These are phyloP conservation scores for Nomada ferruginata DNA, from an alignment of 2,888 invertebrate species.

Conservation along the genomic window DNA sequence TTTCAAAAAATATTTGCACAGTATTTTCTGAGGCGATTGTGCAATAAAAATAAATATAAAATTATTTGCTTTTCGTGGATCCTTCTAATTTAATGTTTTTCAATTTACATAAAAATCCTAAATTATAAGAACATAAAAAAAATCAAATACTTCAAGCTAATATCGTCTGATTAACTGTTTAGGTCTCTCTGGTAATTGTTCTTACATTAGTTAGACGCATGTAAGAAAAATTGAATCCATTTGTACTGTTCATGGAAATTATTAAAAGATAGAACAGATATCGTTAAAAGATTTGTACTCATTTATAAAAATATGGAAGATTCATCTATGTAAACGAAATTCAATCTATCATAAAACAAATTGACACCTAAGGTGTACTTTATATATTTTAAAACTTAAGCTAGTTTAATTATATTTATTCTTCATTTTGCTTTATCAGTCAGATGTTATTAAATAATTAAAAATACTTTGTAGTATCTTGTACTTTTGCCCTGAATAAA, in stretches of 20 bases:
- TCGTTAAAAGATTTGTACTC: slow-evolving; percentile 2
- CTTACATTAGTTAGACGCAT: background rate
- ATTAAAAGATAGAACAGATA: slow-evolving; percentile 13
- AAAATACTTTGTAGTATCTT: background rate
- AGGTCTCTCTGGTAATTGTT: slow-evolving; percentile 11
- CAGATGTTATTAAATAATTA: background rate
- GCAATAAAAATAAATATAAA: background rate
- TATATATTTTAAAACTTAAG: slow-evolving; percentile 1
- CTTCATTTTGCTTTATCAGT: background rate
- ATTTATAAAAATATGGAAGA: slow-evolving; percentile 9
- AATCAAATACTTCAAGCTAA: slow-evolving; percentile 7
- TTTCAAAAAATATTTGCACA: background rate
- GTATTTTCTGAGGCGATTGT: background rate
- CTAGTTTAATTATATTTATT: slow-evolving; percentile 35
- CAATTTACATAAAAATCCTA: slow-evolving; percentile 51
- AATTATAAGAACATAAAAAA: slow-evolving; percentile 25
- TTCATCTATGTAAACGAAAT: slow-evolving; percentile 14
- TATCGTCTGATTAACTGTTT: background rate
- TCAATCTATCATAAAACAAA: slow-evolving; percentile 20
- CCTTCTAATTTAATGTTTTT: slow-evolving; percentile 48
- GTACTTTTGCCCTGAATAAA: no score
- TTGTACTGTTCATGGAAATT: slow-evolving; percentile 5
- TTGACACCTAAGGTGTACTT: slow-evolving; percentile 18
- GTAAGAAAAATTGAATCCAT: slow-evolving; percentile 1
- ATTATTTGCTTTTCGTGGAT: slow-evolving; percentile 7